phyloP scores from a whole-genome alignment of 2,888 invertebrate genomes.

The Coremacera marginata region DNA sequence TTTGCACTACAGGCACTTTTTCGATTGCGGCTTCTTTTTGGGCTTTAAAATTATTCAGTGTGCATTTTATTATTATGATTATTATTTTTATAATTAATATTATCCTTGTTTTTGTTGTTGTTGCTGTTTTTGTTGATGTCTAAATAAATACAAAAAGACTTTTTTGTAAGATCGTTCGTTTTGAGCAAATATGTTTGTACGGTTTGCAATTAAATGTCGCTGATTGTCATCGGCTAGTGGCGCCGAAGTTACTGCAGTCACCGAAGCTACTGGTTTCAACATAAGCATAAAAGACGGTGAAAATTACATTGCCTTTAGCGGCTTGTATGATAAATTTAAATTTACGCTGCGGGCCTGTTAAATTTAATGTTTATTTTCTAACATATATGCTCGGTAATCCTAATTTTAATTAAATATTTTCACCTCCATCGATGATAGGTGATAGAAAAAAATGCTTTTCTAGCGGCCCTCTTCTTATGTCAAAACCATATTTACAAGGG shows the following conservation, averaged over 20 bases:
- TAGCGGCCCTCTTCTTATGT: too few species aligned
- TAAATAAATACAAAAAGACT: not conserved
- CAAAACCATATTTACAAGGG: too few species aligned
- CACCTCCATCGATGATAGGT: too few species aligned
- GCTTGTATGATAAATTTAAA: not conserved
- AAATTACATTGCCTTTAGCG: conserved; percentile 1
- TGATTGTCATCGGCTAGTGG: conserved; percentile 11
- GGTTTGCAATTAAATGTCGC: conserved; percentile 6
- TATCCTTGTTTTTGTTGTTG: not conserved
- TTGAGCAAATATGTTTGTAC: not conserved
- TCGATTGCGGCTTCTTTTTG: not conserved
- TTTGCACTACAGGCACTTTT: not conserved
- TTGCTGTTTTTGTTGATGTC: not conserved
- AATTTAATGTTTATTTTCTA: too few species aligned
- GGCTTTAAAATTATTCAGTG: not conserved
- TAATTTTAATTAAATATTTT: too few species aligned
- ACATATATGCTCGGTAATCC: too few species aligned
- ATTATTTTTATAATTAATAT: not conserved
- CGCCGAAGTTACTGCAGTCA: not conserved
- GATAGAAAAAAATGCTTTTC: too few species aligned
- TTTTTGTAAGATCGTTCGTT: not conserved
- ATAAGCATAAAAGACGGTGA: not conserved
- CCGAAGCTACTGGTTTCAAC: not conserved
- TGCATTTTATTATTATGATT: not conserved
- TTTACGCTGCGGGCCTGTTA: too few species aligned